Base-by-base conservation (phyloP, 2,888 invertebrate species). In the Galerucella pusilla region DNA sequence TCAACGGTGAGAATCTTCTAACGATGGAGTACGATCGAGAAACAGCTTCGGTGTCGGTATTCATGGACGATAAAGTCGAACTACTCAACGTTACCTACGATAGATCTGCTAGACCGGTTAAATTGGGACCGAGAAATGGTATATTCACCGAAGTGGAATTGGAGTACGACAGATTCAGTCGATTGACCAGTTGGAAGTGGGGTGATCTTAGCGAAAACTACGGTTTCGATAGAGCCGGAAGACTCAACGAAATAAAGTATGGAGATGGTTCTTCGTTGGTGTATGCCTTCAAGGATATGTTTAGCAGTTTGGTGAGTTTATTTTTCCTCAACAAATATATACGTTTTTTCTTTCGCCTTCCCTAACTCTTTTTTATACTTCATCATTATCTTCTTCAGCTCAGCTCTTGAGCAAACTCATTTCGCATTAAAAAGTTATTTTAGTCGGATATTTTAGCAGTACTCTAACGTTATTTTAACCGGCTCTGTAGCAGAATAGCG, bases 241-340 rank as follows among this genome's bases (percentile, higher is more conserved):
- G 97, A 81, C 88, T 98, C 20, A 94, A 94, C 81, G 97, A 97
- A 88, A 96, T 97, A 75, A 94, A 94, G 81, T 96, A 97, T 84
- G 95, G 96, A 5, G 97, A 97, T 86, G 95, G 96, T 1, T 96
- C 96, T 0, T 95, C 96, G 0, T 93, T 97, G 88, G 92, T 95
- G 1, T 98, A 97, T 85, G 94, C 96, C 0, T 98, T 97, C 87
- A 95, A 96, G 86, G 97, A 97, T 83, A 94, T 94, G 93, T 94
- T 95, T 83, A 96, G 95, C 78, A 96, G 94, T 81, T 88, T 96
- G 81, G 90, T 90, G 84, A 88, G 89, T 86, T 71, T 59, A 57
- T 64, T 68, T 60, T 63, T 46, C 28, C 5, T 28, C 28, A 28
- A 28, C 2, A 1, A 28, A 28, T 28, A 28, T 28, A 28, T 2